Evolutionary conservation across 2,113 vertebrate genomes (phyloP).

Genomic region (Melanocharis versteri): DNA sequence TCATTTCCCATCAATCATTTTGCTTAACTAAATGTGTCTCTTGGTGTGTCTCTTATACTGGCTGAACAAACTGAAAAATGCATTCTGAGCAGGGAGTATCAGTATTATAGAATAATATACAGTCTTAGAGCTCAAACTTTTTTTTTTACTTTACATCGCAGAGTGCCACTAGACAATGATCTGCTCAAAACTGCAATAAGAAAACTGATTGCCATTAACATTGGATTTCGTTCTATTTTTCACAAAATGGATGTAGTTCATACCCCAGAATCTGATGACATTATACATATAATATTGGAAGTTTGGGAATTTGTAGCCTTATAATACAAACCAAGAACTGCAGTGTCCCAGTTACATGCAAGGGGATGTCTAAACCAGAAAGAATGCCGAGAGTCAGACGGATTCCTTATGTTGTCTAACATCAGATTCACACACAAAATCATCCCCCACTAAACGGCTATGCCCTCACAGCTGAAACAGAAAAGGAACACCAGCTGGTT

Average conservation of each 20-base stretch:
- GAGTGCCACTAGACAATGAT: not conserved
- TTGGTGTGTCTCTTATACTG: not conserved
- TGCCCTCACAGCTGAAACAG: not conserved
- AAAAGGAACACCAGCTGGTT: not conserved
- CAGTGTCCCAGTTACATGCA: not conserved
- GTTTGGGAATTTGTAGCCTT: not conserved
- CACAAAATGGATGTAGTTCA: not conserved
- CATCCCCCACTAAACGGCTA: not conserved
- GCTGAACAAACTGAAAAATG: not conserved
- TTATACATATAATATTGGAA: not conserved
- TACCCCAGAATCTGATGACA: not conserved
- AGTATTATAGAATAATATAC: not conserved
- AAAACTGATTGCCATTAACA: not conserved
- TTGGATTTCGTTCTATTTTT: not conserved
- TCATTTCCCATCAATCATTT: not conserved
- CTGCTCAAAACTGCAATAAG: not conserved
- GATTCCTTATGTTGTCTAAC: not conserved
- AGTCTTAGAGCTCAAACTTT: not conserved
- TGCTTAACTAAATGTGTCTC: not conserved
- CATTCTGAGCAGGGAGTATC: not conserved
- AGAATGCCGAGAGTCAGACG: not conserved
- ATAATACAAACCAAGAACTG: not conserved
- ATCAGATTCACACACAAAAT: not conserved
- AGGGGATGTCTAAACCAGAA: not conserved
- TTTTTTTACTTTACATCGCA: not conserved